Base-by-base conservation (phyloP, 1,140 invertebrate species). In the Drosophila ogumai region DNA sequence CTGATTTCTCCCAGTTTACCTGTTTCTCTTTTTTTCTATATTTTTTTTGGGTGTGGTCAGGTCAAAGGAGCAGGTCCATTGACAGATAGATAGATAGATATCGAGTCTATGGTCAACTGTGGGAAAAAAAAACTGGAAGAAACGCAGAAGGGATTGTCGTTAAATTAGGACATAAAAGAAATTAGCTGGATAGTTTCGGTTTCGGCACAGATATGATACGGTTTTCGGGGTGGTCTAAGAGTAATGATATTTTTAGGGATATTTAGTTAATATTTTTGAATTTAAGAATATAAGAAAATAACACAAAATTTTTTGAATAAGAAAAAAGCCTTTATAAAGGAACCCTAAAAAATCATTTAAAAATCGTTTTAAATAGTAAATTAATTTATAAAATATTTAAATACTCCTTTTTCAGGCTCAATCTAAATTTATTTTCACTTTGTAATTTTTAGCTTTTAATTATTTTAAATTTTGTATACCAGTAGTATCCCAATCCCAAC, bases 131-230 rank as follows among this genome's bases (percentile, higher is more conserved):
- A 65, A 55, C 15, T 43, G 38, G 22, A 22, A 5, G 38, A 15
- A 52, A 69, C 36, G 12, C 56, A 8, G 38, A 43, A 34, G 61
- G 61, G 47, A 38, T 69, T 77, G 44, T 75, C 84, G 69, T 87
- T 68, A 90, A 87, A 87, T 71, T 38, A 49, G 79, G 76, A 69
- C 85, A 84, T 88, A 90, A 87, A 88, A 32, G 69, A 82, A 88
- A 64, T 79, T 74, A 77, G 81, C 56, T 71, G 46, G 79, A 68
- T 64, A 63, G 76, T 77, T 72, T 77, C 67, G 38, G 58, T 56
- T 64, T 49, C 56, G 25, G 57, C 67, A 58, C 56, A 49, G 54
- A 79, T 68, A 81, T 41, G 47, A 19, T 34, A 47, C 10, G 25
- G 1, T 36, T 56, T 64, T 84, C 67, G 74, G 77, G 84, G 84